Percentiles rank a stretch among this genome's conserved stretches.
Evolutionary conservation across 2,888 invertebrate genomes (phyloP).

Genomic region (Selenia dentaria): DNA sequence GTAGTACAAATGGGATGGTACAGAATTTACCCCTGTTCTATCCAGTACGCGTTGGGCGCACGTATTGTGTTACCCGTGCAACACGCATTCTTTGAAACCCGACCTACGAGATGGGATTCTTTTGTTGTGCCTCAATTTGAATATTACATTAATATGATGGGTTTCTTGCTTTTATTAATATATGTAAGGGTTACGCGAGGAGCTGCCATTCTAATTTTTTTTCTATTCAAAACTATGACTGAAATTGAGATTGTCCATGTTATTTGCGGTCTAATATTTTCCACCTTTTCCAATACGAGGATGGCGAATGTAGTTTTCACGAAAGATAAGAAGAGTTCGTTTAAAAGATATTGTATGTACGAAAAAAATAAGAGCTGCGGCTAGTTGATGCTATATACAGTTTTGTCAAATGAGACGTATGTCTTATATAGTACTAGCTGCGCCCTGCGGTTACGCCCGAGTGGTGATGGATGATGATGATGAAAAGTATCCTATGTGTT

Average conservation of each 20-base stretch:
- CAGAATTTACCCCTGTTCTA: conserved; percentile 40
- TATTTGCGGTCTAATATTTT: conserved; percentile 17
- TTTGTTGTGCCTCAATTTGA: conserved; percentile 77
- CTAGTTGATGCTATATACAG: too few species aligned
- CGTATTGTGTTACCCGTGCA: conserved; percentile 75
- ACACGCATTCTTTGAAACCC: conserved; percentile 74
- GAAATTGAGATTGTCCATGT: conserved; percentile 10
- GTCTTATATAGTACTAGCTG: too few species aligned
- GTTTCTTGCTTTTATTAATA: conserved; percentile 60
- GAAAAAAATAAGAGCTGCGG: too few species aligned
- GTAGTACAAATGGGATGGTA: conserved; percentile 15
- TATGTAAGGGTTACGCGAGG: conserved; percentile 30
- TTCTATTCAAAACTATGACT: conserved; percentile 22
- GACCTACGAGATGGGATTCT: conserved; percentile 70
- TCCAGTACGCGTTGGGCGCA: conserved; percentile 56
- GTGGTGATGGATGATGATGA: too few species aligned
- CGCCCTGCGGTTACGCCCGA: too few species aligned
- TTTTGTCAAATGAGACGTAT: too few species aligned
- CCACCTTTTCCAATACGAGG: too few species aligned
- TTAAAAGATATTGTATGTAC: too few species aligned
- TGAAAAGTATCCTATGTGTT: too few species aligned
- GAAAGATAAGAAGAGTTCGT: too few species aligned
- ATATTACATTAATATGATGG: conserved; percentile 75
- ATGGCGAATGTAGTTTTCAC: too few species aligned
- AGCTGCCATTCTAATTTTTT: conserved; percentile 27